These are phyloP conservation scores for Ormyrus nitidulus DNA, from an alignment of 2,888 invertebrate species.

Conservation along the genomic window DNA sequence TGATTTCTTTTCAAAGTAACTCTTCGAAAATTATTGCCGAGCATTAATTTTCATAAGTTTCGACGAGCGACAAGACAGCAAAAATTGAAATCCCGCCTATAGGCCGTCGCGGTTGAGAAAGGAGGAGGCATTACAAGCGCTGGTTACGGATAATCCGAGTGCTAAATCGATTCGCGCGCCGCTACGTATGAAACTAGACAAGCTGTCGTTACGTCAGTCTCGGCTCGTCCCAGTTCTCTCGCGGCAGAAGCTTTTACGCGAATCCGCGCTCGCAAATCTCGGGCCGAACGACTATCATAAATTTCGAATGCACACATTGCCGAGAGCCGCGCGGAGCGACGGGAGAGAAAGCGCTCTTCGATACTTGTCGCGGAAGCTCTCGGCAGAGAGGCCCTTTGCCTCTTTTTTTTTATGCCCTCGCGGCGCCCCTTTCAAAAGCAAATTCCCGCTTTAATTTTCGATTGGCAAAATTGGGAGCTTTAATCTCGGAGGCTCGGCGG, in stretches of 20 bases:
- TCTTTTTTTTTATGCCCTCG: no score
- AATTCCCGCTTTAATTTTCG: no score
- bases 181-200: constrained; percentile 35
- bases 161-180: constrained; percentile 44
- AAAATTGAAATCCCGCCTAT: constrained; percentile 43
- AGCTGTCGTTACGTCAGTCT: constrained; percentile 40
- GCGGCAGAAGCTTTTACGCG: constrained; percentile 58
- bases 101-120: background rate
- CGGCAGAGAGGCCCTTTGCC: no score
- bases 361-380: no score
- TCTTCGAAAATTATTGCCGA: background rate
- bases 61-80: background rate
- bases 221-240: constrained; percentile 20
- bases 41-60: constrained; percentile 5
- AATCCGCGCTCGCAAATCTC: constrained; percentile 59
- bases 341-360: no score
- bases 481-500: no score
- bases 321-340: no score
- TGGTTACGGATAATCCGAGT: constrained; percentile 19
- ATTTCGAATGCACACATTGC: constrained; percentile 59
- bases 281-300: constrained; percentile 60
- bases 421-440: no score
- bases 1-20: background rate
- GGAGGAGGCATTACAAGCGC: background rate
- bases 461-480: no score